Evolutionary conservation across 2,113 vertebrate species (phyloP).

Genomic region (Crotalus horridus): DNA sequence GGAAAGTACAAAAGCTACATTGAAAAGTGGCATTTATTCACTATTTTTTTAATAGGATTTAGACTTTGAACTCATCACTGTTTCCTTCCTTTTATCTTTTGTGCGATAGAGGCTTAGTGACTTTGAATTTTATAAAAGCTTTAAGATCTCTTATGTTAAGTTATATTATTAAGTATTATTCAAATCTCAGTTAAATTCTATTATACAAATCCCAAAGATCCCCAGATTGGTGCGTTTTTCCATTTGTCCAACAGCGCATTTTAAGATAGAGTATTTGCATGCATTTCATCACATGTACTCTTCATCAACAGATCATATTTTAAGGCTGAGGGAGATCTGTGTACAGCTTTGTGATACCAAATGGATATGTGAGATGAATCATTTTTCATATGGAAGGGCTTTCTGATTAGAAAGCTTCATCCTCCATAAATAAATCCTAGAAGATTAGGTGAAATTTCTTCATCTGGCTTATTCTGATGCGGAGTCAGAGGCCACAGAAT

Average conservation of each 20-base stretch:
- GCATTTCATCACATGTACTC: too few relatives aligned
- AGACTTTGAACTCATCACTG: not conserved
- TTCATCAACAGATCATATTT: not conserved
- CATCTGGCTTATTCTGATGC: not conserved
- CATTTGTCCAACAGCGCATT: not conserved
- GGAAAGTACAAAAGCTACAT: not conserved
- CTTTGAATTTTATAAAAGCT: conserved; percentile 7
- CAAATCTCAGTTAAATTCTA: not conserved
- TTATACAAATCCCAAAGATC: not conserved
- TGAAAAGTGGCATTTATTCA: not conserved
- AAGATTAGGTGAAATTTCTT: fast-evolving
- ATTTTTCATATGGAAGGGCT: not conserved
- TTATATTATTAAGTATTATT: not conserved
- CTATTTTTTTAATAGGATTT: not conserved
- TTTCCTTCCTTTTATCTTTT: not conserved
- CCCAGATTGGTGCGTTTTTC: not conserved
- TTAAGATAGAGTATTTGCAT: conserved; percentile 1
- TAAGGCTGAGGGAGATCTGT: not conserved
- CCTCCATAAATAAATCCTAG: not conserved
- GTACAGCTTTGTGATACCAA: not conserved
- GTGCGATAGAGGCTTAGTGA: not conserved
- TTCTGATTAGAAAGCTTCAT: not conserved
- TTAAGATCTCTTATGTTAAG: conserved; percentile 6
- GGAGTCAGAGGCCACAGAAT: not conserved
- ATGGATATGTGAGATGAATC: not conserved